A percentile compares a stretch with the other conserved stretches of the same genome.
phyloP scores from a whole-genome alignment of 2,797 vertebrate genomes.

The Schizopygopsis malacanthus region DNA sequence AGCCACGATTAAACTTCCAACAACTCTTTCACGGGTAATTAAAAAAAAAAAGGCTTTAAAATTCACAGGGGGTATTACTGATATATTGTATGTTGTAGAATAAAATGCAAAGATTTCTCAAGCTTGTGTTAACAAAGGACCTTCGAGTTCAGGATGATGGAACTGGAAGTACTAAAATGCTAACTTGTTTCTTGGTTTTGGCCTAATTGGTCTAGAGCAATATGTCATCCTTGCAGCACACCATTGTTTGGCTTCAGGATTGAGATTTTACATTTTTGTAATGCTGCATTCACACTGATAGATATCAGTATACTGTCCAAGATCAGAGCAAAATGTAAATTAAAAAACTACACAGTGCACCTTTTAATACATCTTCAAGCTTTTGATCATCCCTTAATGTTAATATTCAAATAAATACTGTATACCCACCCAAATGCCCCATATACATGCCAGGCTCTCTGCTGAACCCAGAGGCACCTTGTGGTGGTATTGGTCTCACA shows the following conservation, averaged over 20 bases:
- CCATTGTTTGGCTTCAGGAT: not conserved
- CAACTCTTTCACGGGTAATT: not conserved
- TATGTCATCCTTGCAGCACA: not conserved
- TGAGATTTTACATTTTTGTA: not conserved
- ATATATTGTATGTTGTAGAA: not conserved
- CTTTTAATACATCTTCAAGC: not conserved
- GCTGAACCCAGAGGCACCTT: conserved; percentile 64
- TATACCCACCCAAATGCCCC: conserved; percentile 68
- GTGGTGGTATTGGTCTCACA: conserved; percentile 71
- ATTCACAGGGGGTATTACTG: not conserved
- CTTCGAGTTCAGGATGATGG: not conserved
- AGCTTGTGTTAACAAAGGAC: not conserved
- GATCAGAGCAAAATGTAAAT: not conserved
- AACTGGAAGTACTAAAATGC: not conserved
- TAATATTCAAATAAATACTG: not conserved
- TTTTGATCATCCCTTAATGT: not conserved
- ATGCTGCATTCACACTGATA: not conserved
- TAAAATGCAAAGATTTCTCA: not conserved
- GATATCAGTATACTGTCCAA: not conserved
- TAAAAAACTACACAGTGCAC: not conserved
- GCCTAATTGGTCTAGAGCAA: not conserved
- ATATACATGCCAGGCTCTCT: conserved; percentile 63
- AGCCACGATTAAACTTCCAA: not conserved
- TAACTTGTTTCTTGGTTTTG: not conserved
- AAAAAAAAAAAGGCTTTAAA: too few species aligned